phyloP scores from a whole-genome alignment of 2,888 invertebrate genomes.

The Meandrusa payeni region DNA sequence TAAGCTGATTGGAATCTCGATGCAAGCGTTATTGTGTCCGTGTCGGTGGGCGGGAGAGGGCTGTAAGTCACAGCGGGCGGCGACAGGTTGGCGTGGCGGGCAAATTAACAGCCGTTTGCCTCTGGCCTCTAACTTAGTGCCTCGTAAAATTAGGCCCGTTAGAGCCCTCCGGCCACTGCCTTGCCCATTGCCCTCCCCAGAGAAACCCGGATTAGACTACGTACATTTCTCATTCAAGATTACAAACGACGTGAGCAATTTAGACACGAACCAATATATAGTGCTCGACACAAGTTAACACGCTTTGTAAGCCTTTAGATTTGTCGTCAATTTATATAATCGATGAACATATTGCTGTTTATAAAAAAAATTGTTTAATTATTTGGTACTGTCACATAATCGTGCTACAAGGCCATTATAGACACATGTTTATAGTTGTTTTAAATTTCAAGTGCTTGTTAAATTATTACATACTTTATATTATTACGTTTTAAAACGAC shows the following conservation, averaged over 20 bases:
- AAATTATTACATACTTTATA: too few relatives aligned
- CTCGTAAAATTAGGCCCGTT: constrained; percentile 77
- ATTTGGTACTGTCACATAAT: too few relatives aligned
- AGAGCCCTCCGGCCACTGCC: constrained; percentile 59
- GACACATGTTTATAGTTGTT: too few relatives aligned
- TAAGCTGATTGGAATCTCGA: constrained; percentile 52
- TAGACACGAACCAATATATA: constrained; percentile 8
- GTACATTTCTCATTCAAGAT: constrained; percentile 53
- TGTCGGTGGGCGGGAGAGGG: constrained; percentile 32
- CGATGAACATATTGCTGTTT: too few relatives aligned
- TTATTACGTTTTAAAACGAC: too few relatives aligned
- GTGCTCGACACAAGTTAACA: neutral
- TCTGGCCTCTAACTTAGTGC: constrained; percentile 74
- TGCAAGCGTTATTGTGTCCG: constrained; percentile 47
- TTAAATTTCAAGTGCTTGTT: too few relatives aligned
- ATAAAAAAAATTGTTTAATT: too few relatives aligned
- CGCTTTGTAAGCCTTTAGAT: too few relatives aligned
- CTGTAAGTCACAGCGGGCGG: constrained; percentile 74
- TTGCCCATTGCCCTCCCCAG: constrained; percentile 43
- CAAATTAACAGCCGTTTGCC: constrained; percentile 77
- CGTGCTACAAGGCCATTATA: too few relatives aligned
- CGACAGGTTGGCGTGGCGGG: constrained; percentile 65
- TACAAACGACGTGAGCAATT: constrained; percentile 42
- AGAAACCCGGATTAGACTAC: constrained; percentile 49
- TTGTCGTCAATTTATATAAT: too few relatives aligned